Base-by-base conservation (phyloP, 2,888 invertebrate genomes). In the Drosophila subsilvestris region DNA sequence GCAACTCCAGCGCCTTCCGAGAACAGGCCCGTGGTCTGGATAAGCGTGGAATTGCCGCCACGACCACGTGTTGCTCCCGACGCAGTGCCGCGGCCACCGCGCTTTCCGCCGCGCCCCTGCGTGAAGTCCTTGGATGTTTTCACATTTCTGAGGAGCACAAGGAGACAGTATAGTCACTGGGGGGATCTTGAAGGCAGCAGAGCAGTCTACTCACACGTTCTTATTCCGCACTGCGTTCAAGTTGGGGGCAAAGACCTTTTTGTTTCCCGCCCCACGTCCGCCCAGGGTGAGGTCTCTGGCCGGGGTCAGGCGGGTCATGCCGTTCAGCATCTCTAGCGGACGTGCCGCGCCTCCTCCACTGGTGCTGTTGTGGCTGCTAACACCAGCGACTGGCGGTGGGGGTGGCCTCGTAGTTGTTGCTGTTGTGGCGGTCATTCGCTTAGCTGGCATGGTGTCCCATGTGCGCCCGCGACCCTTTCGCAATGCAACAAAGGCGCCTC, bases 161-260 rank as follows among this genome's bases (percentile, higher is more conserved):
- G 3, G 1, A 5, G 0, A 17, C 48, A 18, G 18, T 54, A 7
- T 10, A 29, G n/a, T 5, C 18, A 4, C 18, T 25, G 12, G 32
- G 10, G 0, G 0, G 0, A 12, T 4, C 12, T 47, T 42, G 10
- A 5, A 8, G 53, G 0, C 0, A 14, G 14, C 37, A 45, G 43
- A 14, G 14, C 37, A 45, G 44, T 17, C 1, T 29, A 86, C 92
- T 91, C 76, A 92, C 92, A 88, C 71, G 79, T 93, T 94, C 89
- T 94, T 94, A 87, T 94, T 94, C 58, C 94, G 93, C 57, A 93
- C 91, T 0, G 93, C 94, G 86, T 94, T 94, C 55, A 94, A 90
- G 86, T 94, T 94, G 6, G 94, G 94, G 1, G 93, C 92, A 76
- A 94, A 94, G 1, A 94, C 93, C 89, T 94, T 94, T 89, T 94